A percentile compares a stretch with the other conserved stretches of the same genome.
Evolutionary conservation across 2,888 invertebrate species (phyloP).

Genomic region (Psylliodes chrysocephalus): DNA sequence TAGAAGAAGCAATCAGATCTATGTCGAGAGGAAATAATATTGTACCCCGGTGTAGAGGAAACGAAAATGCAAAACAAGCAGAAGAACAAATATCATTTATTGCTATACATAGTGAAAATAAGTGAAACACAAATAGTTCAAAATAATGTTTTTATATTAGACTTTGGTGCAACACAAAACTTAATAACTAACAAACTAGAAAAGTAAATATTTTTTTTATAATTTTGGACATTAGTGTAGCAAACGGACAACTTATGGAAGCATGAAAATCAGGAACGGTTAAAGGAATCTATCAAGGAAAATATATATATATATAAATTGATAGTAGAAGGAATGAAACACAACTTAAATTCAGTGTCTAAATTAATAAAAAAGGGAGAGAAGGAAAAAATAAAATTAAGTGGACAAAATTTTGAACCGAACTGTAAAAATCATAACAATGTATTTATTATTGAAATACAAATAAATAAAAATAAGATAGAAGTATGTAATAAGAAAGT

Average conservation of each 20-base stretch:
- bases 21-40: no score
- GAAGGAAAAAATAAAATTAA: no score
- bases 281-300: neutral
- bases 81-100: neutral
- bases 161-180: neutral
- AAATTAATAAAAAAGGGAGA: no score
- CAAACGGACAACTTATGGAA: neutral
- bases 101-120: slow-evolving; percentile 1
- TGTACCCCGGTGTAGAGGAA: neutral
- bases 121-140: neutral
- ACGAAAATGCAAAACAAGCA: neutral
- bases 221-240: neutral
- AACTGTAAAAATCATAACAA: no score
- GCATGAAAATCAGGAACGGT: neutral
- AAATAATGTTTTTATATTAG: no score
- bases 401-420: no score
- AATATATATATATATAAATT: neutral
- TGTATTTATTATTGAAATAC: no score
- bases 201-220: neutral
- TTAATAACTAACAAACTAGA: neutral
- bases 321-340: slow-evolving; percentile 15
- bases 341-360: no score
- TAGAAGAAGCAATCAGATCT: neutral
- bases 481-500: no score
- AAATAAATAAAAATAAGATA: no score